Conservation (phyloP, 2,797 vertebrate species). For the Galagoides demidoff region DNA sequence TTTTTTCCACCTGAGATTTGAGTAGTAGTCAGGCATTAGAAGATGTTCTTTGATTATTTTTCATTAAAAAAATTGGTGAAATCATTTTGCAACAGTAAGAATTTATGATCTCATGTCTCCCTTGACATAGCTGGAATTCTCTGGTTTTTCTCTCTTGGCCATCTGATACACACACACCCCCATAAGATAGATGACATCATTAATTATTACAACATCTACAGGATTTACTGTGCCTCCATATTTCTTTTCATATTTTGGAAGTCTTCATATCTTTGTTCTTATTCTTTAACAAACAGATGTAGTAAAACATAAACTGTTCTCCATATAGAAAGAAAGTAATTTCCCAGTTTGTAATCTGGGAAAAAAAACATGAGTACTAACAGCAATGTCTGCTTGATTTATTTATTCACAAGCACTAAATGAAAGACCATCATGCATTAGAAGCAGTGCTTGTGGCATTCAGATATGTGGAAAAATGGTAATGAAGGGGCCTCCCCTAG, state of each 20-base stretch:
- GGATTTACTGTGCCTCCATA: slow-evolving; percentile 35
- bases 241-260: slow-evolving; percentile 37
- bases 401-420: not conserved
- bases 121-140: slow-evolving; percentile 47
- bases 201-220: slow-evolving; percentile 44
- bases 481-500: not conserved
- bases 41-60: slow-evolving; percentile 10
- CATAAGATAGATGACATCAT: not conserved
- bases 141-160: slow-evolving; percentile 35
- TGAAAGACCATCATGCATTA: not conserved
- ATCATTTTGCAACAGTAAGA: slow-evolving; percentile 27
- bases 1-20: slow-evolving; percentile 10
- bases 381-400: not conserved
- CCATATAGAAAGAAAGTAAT: not conserved
- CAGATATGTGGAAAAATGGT: not conserved
- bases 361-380: not conserved
- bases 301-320: not conserved
- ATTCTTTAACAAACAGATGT: not conserved
- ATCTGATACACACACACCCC: not conserved
- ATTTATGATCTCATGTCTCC: slow-evolving; percentile 55
- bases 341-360: slow-evolving; percentile 29
- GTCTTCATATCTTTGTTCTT: slow-evolving; percentile 16
- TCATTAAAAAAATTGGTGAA: not conserved
- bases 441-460: not conserved
- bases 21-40: not conserved